These are phyloP conservation scores for Paralichthys olivaceus DNA, from an alignment of 2,113 vertebrate genomes.

Conservation along the genomic window DNA sequence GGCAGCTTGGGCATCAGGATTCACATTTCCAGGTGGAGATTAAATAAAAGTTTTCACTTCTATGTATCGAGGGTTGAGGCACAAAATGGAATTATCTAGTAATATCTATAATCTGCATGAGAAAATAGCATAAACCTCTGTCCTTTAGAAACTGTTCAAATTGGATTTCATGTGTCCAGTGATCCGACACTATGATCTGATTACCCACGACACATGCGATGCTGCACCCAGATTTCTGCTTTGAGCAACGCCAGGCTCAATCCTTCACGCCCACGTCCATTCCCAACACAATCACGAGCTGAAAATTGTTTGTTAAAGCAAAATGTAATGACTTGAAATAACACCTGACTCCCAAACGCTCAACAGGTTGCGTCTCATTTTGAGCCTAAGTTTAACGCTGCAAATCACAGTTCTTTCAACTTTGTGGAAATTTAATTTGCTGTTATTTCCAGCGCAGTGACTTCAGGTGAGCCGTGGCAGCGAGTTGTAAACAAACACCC, in stretches of 20 bases:
- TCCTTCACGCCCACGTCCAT: background rate
- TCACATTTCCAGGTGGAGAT: background rate
- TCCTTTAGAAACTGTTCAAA: background rate
- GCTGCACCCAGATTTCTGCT: too few species aligned
- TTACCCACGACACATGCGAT: constrained; percentile 13
- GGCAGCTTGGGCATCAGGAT: background rate
- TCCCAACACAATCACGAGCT: background rate
- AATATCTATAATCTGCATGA: background rate
- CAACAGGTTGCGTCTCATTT: constrained; percentile 18
- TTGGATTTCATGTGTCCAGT: constrained; percentile 18
- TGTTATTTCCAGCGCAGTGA: constrained; percentile 23
- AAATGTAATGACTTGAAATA: background rate
- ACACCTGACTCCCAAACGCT: background rate
- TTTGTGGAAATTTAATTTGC: constrained; percentile 43
- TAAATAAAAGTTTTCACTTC: background rate
- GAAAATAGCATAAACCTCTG: background rate
- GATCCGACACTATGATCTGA: constrained; percentile 35
- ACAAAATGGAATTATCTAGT: background rate
- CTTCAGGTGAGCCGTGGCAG: background rate
- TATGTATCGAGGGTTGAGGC: background rate
- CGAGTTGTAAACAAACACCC: constrained; percentile 52
- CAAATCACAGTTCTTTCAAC: constrained; percentile 6
- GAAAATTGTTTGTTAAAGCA: background rate
- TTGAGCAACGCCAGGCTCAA: background rate
- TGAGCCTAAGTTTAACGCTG: constrained; percentile 7